Evolutionary conservation across 2,113 vertebrate genomes (phyloP), one percentile per base, ranked within the genome.

Genomic region (Dipodomys spectabilis): DNA sequence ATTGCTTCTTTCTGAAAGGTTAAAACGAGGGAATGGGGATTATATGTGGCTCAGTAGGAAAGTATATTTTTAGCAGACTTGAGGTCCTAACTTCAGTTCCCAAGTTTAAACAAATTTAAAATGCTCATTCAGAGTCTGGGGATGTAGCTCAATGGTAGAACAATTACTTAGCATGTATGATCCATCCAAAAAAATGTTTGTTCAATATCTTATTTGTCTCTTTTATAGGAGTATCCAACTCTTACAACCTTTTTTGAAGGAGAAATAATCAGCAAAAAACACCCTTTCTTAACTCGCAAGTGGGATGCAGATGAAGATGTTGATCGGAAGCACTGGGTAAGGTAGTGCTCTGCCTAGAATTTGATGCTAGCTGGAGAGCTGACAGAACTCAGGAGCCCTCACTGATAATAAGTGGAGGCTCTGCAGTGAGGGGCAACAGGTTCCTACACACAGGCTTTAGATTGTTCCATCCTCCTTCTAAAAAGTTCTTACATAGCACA

Each of bases 231-330:
- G 96, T 99, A 99, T 97, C 99, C 99, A 11, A 99, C 99, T 69
- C 99, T 99, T 94, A 99, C 99, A 1, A 99, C 99, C 0, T 99
- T 99, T 98, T 99, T 99, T 86, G 99, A 99, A 92, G 99, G 99
- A 2, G 99, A 99, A 98, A 99, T 99, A 96, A 99, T 99, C 97
- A 99, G 99, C 97, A 98, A 97, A 94, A 99, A 99, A 77, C 98
- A 99, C 68, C 99, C 99, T 6, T 99, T 99, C 98, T 98, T 99
- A 97, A 99, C 99, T 0, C 98, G 99, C 81, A 99, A 99, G 96
- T 99, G 99, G 99, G 99, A 99, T 3, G 99, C 99, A 0, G 99
- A 99, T 0, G 99, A 99, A 95, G 99, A 99, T 0, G 99, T 99
- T 86, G 99, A 99, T 97, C 98, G 99, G 88, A 99, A 99, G 95